Evolutionary conservation across 1,140 invertebrate species (phyloP).

Genomic region (Archegozetes longisetosus): DNA sequence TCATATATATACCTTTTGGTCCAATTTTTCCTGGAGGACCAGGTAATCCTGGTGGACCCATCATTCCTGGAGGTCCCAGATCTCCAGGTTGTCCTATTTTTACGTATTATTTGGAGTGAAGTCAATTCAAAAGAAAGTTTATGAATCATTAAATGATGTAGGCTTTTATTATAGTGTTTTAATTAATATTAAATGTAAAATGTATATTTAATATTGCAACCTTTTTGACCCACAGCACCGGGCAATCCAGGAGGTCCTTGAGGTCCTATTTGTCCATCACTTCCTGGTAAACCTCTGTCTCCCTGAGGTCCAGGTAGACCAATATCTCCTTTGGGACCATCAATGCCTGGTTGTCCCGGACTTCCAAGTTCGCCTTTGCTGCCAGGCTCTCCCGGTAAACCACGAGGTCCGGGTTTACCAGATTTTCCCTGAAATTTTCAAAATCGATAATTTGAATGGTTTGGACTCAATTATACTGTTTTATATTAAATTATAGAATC

Average conservation of each 20-base stretch:
- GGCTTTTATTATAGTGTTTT: background rate
- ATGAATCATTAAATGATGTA: constrained; percentile 18
- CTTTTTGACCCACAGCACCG: constrained; percentile 22
- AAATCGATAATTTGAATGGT: background rate
- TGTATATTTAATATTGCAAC: constrained; percentile 6
- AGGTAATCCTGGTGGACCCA: constrained; percentile 65
- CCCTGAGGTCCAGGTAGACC: constrained; percentile 14
- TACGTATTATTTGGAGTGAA: constrained; percentile 30
- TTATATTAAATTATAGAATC: too few relatives aligned
- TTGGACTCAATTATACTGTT: too few relatives aligned
- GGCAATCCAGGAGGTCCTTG: constrained; percentile 19
- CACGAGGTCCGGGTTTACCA: constrained; percentile 8
- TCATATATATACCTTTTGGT: constrained; percentile 23
- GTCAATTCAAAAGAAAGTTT: constrained; percentile 15
- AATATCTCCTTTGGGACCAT: constrained; percentile 16
- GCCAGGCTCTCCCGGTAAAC: constrained; percentile 4
- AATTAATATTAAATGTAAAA: constrained; percentile 7
- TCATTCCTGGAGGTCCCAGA: constrained; percentile 69
- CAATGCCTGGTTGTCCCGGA: background rate
- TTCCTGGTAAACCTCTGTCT: constrained; percentile 15
- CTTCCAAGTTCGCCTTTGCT: constrained; percentile 2
- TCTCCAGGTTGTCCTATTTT: constrained; percentile 48
- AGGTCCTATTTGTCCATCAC: constrained; percentile 12
- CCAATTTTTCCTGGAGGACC: constrained; percentile 60
- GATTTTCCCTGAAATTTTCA: constrained; percentile 9